Base-by-base conservation (phyloP, 2,113 vertebrate species). In the Copsychus sechellarum region DNA sequence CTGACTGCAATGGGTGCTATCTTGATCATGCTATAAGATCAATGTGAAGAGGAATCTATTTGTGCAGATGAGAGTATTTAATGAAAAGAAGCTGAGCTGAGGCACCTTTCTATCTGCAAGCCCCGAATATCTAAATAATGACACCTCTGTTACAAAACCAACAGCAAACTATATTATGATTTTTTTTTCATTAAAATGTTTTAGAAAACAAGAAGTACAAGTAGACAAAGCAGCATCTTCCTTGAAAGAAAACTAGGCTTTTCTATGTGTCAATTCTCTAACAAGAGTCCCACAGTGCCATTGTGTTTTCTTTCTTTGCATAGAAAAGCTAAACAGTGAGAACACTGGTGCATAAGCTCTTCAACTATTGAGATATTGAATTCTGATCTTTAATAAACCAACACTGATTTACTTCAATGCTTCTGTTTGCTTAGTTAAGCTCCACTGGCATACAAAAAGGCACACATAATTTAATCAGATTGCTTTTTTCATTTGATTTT, bases 351-450 rank as follows among this genome's bases (percentile, higher is more conserved):
- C 81, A 79, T 97, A 97, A 97, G 93, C 96, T 95, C 91, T 93
- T 97, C 97, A 97, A 94, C 95, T 96, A 97, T 72, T 92, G 95
- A 97, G 96, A 98, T 98, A 98, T 97, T 98, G 98, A 98, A 98
- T 98, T 97, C 88, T 98, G 96, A 97, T 98, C 97, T 98, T 98
- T 98, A 98, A 98, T 98, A 98, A 98, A 98, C 97, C 95, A 98
- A 97, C 96, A 97, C 93, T 98, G 98, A 98, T 98, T 98, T 98
- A 97, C 96, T 97, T 97, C 96, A 91, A 81, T 97, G 97, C 92
- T 97, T 97, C 96, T 98, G 96, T 98, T 98, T 98, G 97, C 97
- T 97, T 97, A 98, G 97, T 97, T 98, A 98, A 98, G 97, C 97
- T 97, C 92, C 95, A 93, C 51, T 42, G 61, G 92, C 95, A 96